phyloP scores from a whole-genome alignment of 2,113 vertebrate genomes.

The Tragelaphus scriptus region DNA sequence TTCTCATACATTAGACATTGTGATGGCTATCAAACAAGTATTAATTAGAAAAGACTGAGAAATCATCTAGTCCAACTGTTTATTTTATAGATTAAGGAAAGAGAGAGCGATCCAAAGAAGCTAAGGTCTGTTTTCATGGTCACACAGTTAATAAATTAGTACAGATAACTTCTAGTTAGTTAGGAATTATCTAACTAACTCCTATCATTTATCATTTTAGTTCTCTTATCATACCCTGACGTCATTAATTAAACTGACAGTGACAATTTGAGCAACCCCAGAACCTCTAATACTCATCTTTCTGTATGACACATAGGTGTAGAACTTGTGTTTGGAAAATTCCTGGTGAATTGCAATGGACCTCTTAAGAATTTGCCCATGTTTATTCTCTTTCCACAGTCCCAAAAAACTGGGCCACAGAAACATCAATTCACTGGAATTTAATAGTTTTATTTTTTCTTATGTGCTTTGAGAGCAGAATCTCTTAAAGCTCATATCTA shows the following conservation, averaged over 20 bases:
- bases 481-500: not conserved
- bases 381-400: not conserved
- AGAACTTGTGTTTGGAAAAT: not conserved
- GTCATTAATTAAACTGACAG: not conserved
- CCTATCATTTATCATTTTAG: not conserved
- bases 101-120: not conserved
- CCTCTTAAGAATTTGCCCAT: not conserved
- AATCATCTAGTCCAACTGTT: not conserved
- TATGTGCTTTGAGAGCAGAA: not conserved
- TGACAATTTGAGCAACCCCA: not conserved
- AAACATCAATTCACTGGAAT: not conserved
- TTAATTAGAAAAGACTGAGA: not conserved
- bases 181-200: not conserved
- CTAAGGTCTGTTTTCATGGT: not conserved
- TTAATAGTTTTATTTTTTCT: not conserved
- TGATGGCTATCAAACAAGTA: not conserved
- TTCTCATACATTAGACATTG: not conserved
- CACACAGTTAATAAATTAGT: not conserved
- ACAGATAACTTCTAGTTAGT: not conserved
- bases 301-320: not conserved
- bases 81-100: not conserved
- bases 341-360: not conserved
- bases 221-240: not conserved
- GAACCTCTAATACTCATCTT: not conserved
- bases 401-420: not conserved